Evolutionary conservation across 2,113 vertebrate species (phyloP), one percentile per base, ranked within the genome.

Genomic region (Zosterops lateralis): DNA sequence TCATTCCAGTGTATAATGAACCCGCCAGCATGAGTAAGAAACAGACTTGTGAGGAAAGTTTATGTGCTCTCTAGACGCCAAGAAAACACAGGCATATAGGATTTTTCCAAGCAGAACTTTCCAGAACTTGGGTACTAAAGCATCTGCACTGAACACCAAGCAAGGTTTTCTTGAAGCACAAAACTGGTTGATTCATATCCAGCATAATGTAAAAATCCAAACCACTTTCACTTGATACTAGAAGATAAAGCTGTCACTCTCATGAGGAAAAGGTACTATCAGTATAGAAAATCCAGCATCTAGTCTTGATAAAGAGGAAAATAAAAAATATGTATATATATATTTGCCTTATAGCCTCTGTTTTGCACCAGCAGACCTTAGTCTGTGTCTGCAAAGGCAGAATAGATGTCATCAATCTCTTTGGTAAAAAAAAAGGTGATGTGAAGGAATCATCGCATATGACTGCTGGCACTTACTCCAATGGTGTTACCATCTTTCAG

Each of bases 1-100:
- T 87, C 16, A 5, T 57, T 25, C 26, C 32, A 53, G 8, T 0
- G 0, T 61, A 7, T 13, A 53, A 72, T 20, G 26, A 71, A 51
- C 19, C 14, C 58, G 10, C 47, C 17, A 10, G 19, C 31, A 42
- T 9, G 29, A 75, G 18, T 44, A 80, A 66, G 21, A 79, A 90
- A 34, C 18, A 71, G 40, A 40, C 9, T 36, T 38, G 16, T 60
- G n/a, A 66, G 38, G 25, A 76, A 61, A 67, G 20, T 11, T 61
- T 67, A 9, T 34, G 15, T 51, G 8, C 17, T 53, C 53, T 62
- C 19, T 14, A 47, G 36, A 53, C 24, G 14, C 11, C 25, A 4
- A 32, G 21, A 16, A 56, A 45, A 79, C 4, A 29, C 12, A 61
- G 21, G 6, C 29, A 79, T 18, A 38, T 4, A 31, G 12, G 16